Conservation (phyloP, 1,140 invertebrate genomes). For the Cotesia typhae region DNA sequence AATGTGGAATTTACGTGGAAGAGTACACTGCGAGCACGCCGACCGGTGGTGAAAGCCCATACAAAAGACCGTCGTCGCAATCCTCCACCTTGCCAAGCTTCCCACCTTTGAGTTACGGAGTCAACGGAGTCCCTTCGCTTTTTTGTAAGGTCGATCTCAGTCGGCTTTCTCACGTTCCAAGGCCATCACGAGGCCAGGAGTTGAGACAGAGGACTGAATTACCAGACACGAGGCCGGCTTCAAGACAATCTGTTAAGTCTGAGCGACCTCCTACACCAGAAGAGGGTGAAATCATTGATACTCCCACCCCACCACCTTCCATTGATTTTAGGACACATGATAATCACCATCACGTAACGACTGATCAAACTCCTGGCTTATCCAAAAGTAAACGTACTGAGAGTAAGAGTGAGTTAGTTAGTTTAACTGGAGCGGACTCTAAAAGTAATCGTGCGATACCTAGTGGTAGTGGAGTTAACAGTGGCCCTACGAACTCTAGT, state of each 20-base stretch:
- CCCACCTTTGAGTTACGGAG: constrained; percentile 47
- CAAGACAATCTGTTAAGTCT: constrained; percentile 46
- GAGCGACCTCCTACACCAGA: constrained; percentile 51
- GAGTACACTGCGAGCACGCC: constrained; percentile 60
- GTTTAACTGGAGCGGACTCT: background rate
- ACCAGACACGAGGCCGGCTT: constrained; percentile 68
- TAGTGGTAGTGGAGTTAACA: constrained; percentile 36
- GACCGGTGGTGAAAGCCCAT: constrained; percentile 61
- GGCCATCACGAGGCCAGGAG: constrained; percentile 59
- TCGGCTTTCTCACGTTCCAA: constrained; percentile 55
- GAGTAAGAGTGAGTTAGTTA: constrained; percentile 1
- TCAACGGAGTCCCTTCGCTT: constrained; percentile 56
- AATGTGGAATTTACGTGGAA: constrained; percentile 64
- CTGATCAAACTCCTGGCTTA: constrained; percentile 22
- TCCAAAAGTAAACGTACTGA: constrained; percentile 17
- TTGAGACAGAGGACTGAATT: constrained; percentile 65
- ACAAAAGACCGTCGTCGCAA: constrained; percentile 58
- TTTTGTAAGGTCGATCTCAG: constrained; percentile 62
- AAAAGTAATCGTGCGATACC: constrained; percentile 19
- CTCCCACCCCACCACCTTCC: constrained; percentile 42
- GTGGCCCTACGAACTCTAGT: constrained; percentile 35
- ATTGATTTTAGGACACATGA: constrained; percentile 44
- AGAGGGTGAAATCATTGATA: constrained; percentile 56
- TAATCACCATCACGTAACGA: constrained; percentile 22
- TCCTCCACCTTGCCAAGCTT: constrained; percentile 38